These are phyloP conservation scores for Carollia perspicillata DNA, from an alignment of 2,113 vertebrate species.

Conservation along the genomic window DNA sequence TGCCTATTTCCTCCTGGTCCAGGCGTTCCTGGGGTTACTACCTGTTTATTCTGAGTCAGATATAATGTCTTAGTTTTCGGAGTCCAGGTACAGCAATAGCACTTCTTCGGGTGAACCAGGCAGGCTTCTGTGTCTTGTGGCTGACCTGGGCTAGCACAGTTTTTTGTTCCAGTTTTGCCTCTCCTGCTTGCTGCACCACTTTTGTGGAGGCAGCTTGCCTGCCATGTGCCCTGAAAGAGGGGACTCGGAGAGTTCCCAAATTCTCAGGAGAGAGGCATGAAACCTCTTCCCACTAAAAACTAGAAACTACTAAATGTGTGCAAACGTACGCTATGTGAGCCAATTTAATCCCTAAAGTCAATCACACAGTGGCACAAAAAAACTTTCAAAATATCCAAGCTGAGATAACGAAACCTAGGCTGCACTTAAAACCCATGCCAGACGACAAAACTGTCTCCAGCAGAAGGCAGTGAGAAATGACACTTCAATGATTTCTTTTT, in stretches of 20 bases:
- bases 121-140: not conserved
- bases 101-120: not conserved
- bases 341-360: not conserved
- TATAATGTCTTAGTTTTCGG: not conserved
- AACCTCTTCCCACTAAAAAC: not conserved
- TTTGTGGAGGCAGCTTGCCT: not conserved
- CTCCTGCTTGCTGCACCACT: too few relatives aligned
- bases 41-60: not conserved
- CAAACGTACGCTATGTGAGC: not conserved
- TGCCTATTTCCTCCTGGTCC: not conserved
- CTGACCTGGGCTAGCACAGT: rapidly evolving
- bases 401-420: not conserved
- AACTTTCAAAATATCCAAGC: conserved; percentile 11
- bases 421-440: not conserved
- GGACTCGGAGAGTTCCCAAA: not conserved
- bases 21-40: not conserved
- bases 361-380: not conserved
- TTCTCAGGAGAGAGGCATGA: not conserved
- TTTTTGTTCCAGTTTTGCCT: not conserved
- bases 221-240: not conserved
- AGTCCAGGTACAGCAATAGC: not conserved
- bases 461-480: not conserved
- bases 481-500: not conserved
- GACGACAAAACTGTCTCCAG: not conserved
- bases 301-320: not conserved